Percentiles rank a stretch among this genome's conserved stretches.
These are phyloP conservation scores for Dexiosoma caninum DNA, from an alignment of 2,888 invertebrate species.

Conservation along the genomic window DNA sequence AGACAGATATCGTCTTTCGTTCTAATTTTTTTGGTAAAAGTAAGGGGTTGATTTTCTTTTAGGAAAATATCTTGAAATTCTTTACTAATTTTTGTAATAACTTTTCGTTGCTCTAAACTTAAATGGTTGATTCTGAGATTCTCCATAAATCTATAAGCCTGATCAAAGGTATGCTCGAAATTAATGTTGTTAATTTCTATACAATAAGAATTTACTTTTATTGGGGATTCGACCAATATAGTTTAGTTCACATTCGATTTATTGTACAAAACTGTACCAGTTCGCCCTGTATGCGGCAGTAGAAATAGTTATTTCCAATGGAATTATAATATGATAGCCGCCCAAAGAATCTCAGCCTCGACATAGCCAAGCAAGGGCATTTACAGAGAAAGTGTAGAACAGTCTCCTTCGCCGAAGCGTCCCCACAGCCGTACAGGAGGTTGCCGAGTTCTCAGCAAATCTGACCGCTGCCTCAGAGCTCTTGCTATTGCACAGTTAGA, in stretches of 20 bases:
- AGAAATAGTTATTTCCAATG: slow-evolving; percentile 41
- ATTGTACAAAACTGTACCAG: slow-evolving; percentile 47
- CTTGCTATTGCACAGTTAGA: no score
- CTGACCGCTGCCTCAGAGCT: no score
- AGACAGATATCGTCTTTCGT: slow-evolving; percentile 3
- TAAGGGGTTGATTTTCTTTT: slow-evolving; percentile 2
- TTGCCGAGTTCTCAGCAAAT: no score
- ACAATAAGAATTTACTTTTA: slow-evolving; percentile 13
- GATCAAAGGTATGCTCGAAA: neutral
- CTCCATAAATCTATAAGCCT: neutral
- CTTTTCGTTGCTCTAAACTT: slow-evolving; percentile 2
- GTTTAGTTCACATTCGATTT: slow-evolving; percentile 15
- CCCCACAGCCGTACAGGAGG: no score
- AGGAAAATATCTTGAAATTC: slow-evolving; percentile 41
- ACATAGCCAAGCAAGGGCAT: no score
- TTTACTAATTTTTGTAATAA: slow-evolving; percentile 18
- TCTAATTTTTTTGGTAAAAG: slow-evolving; percentile 26
- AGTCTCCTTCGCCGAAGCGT: no score
- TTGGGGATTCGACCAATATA: slow-evolving; percentile 41
- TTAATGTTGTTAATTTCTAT: neutral
- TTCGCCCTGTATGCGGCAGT: slow-evolving; percentile 47
- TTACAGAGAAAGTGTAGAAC: no score
- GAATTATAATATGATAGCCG: slow-evolving; percentile 6
- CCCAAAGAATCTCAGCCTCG: no score
- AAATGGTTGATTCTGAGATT: neutral